These are phyloP conservation scores for Patella depressa DNA, from an alignment of 2,888 invertebrate species.

Conservation along the genomic window DNA sequence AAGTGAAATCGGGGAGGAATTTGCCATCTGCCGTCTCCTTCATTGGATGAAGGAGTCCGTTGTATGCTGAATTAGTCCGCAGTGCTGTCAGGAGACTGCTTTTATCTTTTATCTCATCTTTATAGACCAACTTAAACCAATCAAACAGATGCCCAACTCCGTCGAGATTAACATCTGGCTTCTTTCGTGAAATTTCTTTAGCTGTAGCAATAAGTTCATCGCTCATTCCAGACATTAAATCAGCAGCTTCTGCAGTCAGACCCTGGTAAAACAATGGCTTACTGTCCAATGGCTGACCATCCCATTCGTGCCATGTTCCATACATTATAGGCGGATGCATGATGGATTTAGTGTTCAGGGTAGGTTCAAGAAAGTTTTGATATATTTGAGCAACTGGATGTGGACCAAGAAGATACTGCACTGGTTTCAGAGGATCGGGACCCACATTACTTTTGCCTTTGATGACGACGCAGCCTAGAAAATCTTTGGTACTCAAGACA, in stretches of 20 bases:
- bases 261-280: constrained; percentile 61
- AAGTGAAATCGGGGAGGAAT: constrained; percentile 52
- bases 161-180: constrained; percentile 43
- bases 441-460: constrained; percentile 32
- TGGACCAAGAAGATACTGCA: constrained; percentile 48
- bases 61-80: constrained; percentile 52
- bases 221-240: constrained; percentile 46
- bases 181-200: constrained; percentile 41
- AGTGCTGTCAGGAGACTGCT: constrained; percentile 41
- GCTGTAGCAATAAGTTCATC: constrained; percentile 53
- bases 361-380: constrained; percentile 54
- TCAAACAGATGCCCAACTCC: constrained; percentile 51
- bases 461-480: constrained; percentile 44
- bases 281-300: constrained; percentile 47
- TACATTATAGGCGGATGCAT: constrained; percentile 60
- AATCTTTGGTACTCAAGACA: constrained; percentile 52
- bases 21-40: constrained; percentile 41
- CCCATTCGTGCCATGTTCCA: constrained; percentile 54
- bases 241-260: constrained; percentile 46
- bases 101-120: constrained; percentile 44
- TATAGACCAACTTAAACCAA: constrained; percentile 50
- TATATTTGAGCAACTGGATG: constrained; percentile 43
- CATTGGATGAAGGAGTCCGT: constrained; percentile 55
- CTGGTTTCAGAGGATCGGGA: constrained; percentile 33
- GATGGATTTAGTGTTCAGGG: constrained; percentile 54